These are phyloP conservation scores for Netelia inedita DNA, from an alignment of 2,888 invertebrate species.

Conservation along the genomic window DNA sequence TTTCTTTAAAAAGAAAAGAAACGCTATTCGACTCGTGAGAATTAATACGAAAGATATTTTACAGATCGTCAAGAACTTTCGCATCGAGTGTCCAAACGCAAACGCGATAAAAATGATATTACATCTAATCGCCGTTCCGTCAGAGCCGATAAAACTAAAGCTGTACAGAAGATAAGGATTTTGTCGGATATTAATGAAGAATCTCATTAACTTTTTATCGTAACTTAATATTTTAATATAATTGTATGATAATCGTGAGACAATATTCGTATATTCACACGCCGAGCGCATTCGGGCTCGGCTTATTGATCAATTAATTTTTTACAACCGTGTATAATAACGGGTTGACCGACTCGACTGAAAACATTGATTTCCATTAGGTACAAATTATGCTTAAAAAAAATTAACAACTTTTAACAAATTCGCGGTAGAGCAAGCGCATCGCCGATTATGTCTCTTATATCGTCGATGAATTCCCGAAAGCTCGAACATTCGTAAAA, in stretches of 20 bases:
- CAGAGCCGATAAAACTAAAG: constrained; percentile 85
- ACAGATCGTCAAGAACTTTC: constrained; percentile 86
- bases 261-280: background rate
- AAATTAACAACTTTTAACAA: background rate
- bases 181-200: constrained; percentile 22
- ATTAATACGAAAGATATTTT: constrained; percentile 74
- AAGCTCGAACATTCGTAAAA: constrained; percentile 76
- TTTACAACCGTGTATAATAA: background rate
- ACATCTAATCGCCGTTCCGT: constrained; percentile 88
- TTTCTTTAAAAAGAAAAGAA: background rate
- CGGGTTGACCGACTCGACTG: background rate
- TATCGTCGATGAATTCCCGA: constrained; percentile 79
- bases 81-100: constrained; percentile 86
- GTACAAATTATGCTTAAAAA: constrained; percentile 4
- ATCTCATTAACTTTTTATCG: constrained; percentile 16
- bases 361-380: background rate
- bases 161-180: constrained; percentile 75
- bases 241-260: constrained; percentile 1
- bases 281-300: background rate
- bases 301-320: background rate
- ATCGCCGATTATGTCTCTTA: constrained; percentile 74
- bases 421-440: constrained; percentile 41
- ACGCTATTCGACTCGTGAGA: background rate
- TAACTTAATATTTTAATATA: constrained; percentile 4
- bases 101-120: constrained; percentile 87